Evolutionary conservation across 2,113 vertebrate genomes (phyloP).

Genomic region (Dicrurus megarhynchus): DNA sequence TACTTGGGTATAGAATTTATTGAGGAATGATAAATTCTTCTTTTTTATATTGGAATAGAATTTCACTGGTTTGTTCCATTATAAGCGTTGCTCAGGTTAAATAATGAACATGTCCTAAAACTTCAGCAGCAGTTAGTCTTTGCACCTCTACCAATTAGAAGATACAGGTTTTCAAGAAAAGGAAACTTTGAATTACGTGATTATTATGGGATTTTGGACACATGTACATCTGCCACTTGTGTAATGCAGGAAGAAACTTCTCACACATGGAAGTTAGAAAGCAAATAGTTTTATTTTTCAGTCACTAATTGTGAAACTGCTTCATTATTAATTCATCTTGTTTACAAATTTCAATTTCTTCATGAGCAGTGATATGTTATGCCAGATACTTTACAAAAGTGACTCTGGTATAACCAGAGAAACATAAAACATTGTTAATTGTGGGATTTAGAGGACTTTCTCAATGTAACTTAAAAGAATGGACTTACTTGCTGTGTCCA

Average conservation of each 20-base stretch:
- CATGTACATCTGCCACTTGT: not conserved
- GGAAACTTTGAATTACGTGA: not conserved
- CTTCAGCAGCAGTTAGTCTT: not conserved
- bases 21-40: not conserved
- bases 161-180: not conserved
- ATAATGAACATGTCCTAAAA: not conserved
- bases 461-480: not conserved
- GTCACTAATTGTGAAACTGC: not conserved
- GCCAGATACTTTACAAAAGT: not conserved
- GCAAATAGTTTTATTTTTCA: not conserved
- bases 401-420: not conserved
- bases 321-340: not conserved
- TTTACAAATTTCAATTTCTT: not conserved
- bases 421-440: not conserved
- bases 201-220: not conserved
- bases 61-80: not conserved
- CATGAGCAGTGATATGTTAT: not conserved
- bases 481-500: not conserved
- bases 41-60: not conserved
- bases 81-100: not conserved
- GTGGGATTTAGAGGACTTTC: not conserved
- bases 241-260: not conserved
- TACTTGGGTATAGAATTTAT: not conserved
- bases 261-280: not conserved
- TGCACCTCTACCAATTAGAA: not conserved